Evolutionary conservation across 2,888 invertebrate genomes (phyloP), one percentile per base, ranked within the genome.

Genomic region (Entomobrya proxima): DNA sequence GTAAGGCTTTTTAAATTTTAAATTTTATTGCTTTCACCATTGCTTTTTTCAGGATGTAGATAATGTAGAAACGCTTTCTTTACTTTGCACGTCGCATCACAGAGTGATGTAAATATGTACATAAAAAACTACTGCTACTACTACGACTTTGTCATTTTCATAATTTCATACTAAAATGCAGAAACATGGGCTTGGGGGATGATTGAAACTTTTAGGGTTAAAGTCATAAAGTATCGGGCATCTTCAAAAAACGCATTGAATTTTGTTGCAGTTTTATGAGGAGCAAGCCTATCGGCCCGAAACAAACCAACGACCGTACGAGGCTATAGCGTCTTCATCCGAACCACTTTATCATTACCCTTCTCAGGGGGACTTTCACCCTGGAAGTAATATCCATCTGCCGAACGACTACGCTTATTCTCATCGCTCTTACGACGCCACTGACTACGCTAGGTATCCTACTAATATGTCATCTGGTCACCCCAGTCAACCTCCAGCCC

Each of bases 231-330:
- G 37, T 0, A 47, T 69, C n/a, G 6, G 30, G 5, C 11, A 30
- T 55, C 3, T 47, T 72, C 30, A 47, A 50, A n/a, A 44, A 13
- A 32, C 37, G 35, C 37, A 37, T 55, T 55, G 21, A 40, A 44
- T 77, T 44, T 13, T 13, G 2, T 44, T 77, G 9, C 61, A 97
- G 97, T 97, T 96, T 93, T 97, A 96, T 92, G 95, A 96, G 90
- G 96, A 96, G 92, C 96, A 96, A 88, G 97, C 97, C 27, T 96
- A 97, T 92, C 96, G 97, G 91, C 96, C 97, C 61, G 95, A 96
- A 92, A 95, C 96, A 89, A 96, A 96, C 92, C 96, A 95, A 91
- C 93, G 94, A 86, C 93, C 93, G 50, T 77, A 85, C 55, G 83
- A 86, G 30, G 61, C 61, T 32, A 37, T 77, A 37, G 30, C 72